Evolutionary conservation across 2,113 vertebrate genomes (phyloP).

Genomic region (Siphamia tubifer): DNA sequence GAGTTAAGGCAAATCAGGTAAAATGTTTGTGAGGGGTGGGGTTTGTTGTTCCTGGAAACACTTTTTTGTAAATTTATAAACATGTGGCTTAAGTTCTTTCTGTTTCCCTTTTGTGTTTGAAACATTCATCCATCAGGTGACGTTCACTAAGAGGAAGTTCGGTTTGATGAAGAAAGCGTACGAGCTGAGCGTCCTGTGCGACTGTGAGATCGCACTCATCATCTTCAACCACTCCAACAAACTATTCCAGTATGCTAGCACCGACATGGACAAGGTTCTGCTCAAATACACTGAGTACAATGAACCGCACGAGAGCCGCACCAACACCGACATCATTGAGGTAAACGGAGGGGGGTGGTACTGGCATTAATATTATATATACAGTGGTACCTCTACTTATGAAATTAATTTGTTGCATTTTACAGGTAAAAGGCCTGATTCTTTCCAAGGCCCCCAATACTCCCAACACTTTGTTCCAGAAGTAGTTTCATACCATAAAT

Average conservation of each 20-base stretch:
- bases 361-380: not conserved
- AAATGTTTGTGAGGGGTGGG: no score
- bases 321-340: slow-evolving; percentile 77
- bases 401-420: no score
- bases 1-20: no score
- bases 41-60: no score
- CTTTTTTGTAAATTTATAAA: no score
- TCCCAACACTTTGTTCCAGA: no score
- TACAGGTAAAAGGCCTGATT: no score
- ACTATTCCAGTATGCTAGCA: slow-evolving; percentile 77
- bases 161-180: slow-evolving; percentile 96
- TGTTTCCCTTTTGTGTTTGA: fast-evolving
- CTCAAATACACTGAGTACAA: slow-evolving; percentile 78
- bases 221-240: slow-evolving; percentile 84
- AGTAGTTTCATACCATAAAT: no score
- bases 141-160: slow-evolving; percentile 91
- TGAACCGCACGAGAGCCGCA: slow-evolving; percentile 76
- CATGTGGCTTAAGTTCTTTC: no score
- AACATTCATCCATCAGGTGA: slow-evolving; percentile 75
- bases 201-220: slow-evolving; percentile 95
- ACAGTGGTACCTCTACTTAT: no score
- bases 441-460: no score
- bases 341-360: slow-evolving; percentile 27
- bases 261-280: slow-evolving; percentile 77
- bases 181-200: slow-evolving; percentile 91